phyloP scores from a whole-genome alignment of 2,113 vertebrate species.

The Phrynosoma platyrhinos region DNA sequence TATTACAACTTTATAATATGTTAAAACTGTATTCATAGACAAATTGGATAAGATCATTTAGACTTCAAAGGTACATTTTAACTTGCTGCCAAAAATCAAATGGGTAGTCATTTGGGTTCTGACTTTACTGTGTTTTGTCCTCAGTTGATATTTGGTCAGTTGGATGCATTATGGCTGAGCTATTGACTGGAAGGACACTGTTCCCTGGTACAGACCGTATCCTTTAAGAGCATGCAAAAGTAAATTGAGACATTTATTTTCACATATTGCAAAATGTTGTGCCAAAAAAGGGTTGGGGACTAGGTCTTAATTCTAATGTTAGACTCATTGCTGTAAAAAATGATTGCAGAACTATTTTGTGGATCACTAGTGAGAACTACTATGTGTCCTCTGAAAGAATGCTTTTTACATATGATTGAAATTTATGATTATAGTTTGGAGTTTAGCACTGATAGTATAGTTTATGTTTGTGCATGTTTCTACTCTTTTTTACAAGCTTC shows the following conservation, averaged over 20 bases:
- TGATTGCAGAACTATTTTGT: conserved; percentile 14
- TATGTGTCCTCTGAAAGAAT: neutral
- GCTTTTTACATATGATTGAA: neutral
- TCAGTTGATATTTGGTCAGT: conserved; percentile 99
- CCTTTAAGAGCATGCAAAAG: conserved; percentile 80
- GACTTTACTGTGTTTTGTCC: conserved; percentile 50
- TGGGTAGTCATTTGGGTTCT: neutral
- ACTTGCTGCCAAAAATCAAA: too few relatives aligned
- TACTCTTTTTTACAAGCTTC: too few relatives aligned
- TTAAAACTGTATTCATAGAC: too few relatives aligned
- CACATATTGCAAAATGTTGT: neutral
- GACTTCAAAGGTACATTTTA: too few relatives aligned
- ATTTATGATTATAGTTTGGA: neutral
- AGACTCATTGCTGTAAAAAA: neutral
- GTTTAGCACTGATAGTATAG: neutral
- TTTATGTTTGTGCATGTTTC: neutral
- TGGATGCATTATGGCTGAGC: conserved; percentile 99
- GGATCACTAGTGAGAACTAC: neutral
- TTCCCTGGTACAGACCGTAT: conserved; percentile 99
- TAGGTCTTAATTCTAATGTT: neutral
- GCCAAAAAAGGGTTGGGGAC: neutral
- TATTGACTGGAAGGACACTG: conserved; percentile 95
- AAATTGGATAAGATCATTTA: too few relatives aligned
- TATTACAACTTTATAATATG: too few relatives aligned
- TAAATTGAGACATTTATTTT: conserved; percentile 30